Conservation (phyloP, 2,888 invertebrate genomes). For the Cantharis lateralis region DNA sequence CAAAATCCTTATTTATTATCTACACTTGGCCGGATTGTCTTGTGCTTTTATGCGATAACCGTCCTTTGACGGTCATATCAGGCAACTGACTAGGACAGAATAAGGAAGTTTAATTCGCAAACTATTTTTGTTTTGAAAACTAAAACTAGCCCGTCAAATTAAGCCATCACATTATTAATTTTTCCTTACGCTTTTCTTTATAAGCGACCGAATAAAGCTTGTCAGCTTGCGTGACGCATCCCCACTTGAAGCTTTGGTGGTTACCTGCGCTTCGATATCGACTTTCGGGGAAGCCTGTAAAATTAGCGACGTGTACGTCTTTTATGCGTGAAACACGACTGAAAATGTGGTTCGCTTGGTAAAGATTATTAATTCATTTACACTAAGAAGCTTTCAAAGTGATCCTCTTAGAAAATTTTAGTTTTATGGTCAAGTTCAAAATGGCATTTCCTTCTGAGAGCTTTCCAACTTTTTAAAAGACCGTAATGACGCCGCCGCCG, state of each 20-base stretch:
- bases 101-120: constrained; percentile 7
- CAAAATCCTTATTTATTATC: constrained; percentile 32
- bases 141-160: constrained; percentile 12
- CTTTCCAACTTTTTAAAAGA: background rate
- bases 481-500: background rate
- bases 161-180: constrained; percentile 14
- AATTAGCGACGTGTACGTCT: constrained; percentile 35
- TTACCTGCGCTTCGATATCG: constrained; percentile 39
- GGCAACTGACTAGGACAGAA: background rate
- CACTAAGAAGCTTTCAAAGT: background rate
- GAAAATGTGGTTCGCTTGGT: constrained; percentile 11
- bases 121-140: background rate
- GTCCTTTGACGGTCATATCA: constrained; percentile 28
- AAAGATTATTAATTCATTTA: constrained; percentile 15
- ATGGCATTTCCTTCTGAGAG: background rate
- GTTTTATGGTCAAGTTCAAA: background rate
- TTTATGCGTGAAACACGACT: constrained; percentile 29
- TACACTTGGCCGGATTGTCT: constrained; percentile 26
- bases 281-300: constrained; percentile 35
- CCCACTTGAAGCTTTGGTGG: constrained; percentile 24
- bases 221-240: constrained; percentile 33
- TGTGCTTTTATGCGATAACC: constrained; percentile 28
- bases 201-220: constrained; percentile 4
- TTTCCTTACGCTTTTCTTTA: background rate
- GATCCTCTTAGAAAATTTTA: constrained; percentile 3